These are phyloP conservation scores for Pomatorhinus ruficollis DNA, from an alignment of 2,113 vertebrate species.

Conservation along the genomic window DNA sequence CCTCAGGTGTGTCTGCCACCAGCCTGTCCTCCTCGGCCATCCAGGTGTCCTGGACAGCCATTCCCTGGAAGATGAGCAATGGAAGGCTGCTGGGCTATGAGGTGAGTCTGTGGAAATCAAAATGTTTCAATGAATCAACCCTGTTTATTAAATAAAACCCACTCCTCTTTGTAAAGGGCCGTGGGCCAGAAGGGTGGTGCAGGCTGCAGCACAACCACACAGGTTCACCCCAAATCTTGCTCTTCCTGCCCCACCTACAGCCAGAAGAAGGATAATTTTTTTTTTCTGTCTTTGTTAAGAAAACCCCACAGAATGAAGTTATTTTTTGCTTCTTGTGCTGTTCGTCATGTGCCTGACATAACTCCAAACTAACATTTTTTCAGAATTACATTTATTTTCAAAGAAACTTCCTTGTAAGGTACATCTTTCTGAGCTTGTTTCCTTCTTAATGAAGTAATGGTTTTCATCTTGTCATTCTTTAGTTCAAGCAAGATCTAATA, in stretches of 20 bases:
- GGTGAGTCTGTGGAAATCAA: conserved; percentile 67
- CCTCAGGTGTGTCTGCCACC: conserved; percentile 78
- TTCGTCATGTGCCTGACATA: neutral
- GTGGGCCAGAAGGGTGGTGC: fast-evolving
- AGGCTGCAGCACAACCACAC: neutral
- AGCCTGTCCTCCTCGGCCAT: conserved; percentile 89
- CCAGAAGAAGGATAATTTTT: neutral
- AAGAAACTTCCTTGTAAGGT: neutral
- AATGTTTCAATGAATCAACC: neutral
- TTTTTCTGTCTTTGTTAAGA: neutral
- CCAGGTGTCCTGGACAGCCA: conserved; percentile 84
- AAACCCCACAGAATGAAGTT: neutral
- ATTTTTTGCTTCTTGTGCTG: neutral
- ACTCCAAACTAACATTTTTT: neutral
- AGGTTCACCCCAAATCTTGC: neutral
- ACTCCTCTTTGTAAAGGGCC: neutral
- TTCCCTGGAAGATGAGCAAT: conserved; percentile 78
- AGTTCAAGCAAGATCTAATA: neutral
- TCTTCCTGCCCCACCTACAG: neutral
- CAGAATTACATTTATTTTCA: neutral
- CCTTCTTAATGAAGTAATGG: neutral
- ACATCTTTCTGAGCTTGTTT: neutral
- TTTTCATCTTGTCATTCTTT: neutral
- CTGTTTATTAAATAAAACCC: neutral
- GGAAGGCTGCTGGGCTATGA: conserved; percentile 93